A percentile compares a stretch with the other conserved stretches of the same genome.
Evolutionary conservation across 1,140 invertebrate genomes (phyloP).

Genomic region (Drosophila setifemur): DNA sequence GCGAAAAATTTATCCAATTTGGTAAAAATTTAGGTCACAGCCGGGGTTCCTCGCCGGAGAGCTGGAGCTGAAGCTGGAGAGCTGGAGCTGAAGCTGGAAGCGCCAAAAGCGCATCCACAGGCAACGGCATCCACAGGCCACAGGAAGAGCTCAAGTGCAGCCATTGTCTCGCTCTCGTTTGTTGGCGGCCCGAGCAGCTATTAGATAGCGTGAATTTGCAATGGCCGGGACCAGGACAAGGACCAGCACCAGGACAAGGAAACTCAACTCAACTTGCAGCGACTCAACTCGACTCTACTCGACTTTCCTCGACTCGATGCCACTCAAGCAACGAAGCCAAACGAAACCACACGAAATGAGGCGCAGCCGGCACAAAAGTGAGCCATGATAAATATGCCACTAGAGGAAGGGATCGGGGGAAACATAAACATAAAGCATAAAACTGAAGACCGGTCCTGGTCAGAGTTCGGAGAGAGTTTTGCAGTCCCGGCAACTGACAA

Average conservation of each 20-base stretch:
- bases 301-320: not conserved
- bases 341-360: constrained; percentile 25
- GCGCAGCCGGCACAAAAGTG: constrained; percentile 52
- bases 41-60: constrained; percentile 56
- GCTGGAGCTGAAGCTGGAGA: too few relatives aligned
- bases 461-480: constrained; percentile 29
- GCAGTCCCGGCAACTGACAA: constrained; percentile 22
- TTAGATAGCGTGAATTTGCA: constrained; percentile 55
- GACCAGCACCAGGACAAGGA: constrained; percentile 12
- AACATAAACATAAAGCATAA: constrained; percentile 59
- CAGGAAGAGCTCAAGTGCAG: constrained; percentile 76
- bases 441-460: constrained; percentile 31
- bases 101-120: constrained; percentile 63
- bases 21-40: constrained; percentile 82
- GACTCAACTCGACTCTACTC: not conserved
- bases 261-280: constrained; percentile 26
- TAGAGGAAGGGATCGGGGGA: constrained; percentile 9
- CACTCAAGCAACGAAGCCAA: not conserved
- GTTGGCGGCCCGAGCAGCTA: constrained; percentile 28
- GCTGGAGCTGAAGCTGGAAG: constrained; percentile 55
- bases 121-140: constrained; percentile 24
- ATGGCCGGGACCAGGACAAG: constrained; percentile 2
- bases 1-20: constrained; percentile 82
- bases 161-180: constrained; percentile 65
- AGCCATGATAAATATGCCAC: constrained; percentile 66